Conservation (phyloP, 2,888 invertebrate genomes). For the Melitaea athalia region DNA sequence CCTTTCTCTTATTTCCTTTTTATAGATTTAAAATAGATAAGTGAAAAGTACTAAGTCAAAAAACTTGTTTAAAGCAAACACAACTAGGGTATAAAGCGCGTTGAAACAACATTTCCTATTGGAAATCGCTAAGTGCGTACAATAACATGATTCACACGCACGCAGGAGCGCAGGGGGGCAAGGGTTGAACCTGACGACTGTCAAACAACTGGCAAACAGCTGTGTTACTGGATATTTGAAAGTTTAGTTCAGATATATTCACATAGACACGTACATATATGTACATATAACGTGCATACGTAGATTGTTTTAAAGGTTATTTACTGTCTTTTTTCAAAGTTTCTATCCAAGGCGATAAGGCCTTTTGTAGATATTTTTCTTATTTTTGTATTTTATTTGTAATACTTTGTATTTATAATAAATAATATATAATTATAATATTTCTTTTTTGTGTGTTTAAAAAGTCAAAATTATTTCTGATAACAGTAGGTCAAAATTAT, state of each 20-base stretch:
- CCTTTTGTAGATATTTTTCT: too few species aligned
- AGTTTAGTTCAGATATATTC: not conserved
- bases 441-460: too few species aligned
- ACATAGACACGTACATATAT: not conserved
- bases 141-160: slow-evolving; percentile 20
- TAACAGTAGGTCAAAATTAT: too few species aligned
- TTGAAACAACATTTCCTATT: slow-evolving; percentile 1
- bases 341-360: too few species aligned
- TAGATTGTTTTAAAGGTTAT: too few species aligned
- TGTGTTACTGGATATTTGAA: slow-evolving; percentile 5
- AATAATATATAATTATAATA: too few species aligned
- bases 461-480: too few species aligned
- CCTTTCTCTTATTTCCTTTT: too few species aligned
- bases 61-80: not conserved
- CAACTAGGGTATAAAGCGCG: not conserved
- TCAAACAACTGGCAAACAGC: slow-evolving; percentile 22
- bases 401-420: too few species aligned
- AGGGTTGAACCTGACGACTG: slow-evolving; percentile 28
- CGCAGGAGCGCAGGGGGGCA: slow-evolving; percentile 10
- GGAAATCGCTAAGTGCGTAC: slow-evolving; percentile 26
- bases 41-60: not conserved
- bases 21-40: too few species aligned
- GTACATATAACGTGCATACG: not conserved
- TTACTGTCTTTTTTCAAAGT: too few species aligned
- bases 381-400: too few species aligned